Conservation (phyloP, 2,888 invertebrate genomes). For the Polyploca ridens region DNA sequence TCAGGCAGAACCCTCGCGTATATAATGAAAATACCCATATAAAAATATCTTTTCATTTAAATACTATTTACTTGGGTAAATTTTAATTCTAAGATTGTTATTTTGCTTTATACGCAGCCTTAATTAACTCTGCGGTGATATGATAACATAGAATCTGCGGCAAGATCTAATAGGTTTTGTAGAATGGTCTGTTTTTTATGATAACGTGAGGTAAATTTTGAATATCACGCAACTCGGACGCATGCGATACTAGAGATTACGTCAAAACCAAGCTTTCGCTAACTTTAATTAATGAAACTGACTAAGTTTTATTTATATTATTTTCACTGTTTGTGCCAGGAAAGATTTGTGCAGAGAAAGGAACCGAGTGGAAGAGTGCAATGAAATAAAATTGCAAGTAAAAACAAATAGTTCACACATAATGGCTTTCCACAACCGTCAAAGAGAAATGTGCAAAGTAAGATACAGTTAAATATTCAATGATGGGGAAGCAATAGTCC, state of each 20-base stretch:
- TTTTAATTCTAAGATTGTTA: too few species aligned
- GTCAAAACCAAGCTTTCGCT: neutral
- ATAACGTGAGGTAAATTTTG: neutral
- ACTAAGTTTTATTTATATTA: neutral
- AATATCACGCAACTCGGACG: neutral
- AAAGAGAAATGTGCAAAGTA: neutral
- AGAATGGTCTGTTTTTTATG: neutral
- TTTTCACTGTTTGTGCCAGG: neutral
- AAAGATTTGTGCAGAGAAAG: neutral
- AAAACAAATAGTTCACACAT: conserved; percentile 3
- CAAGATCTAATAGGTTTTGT: neutral
- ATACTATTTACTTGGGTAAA: too few species aligned
- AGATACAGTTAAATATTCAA: neutral
- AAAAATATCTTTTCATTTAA: too few species aligned
- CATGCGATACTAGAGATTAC: neutral
- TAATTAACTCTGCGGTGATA: too few species aligned
- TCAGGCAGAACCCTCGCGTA: too few species aligned
- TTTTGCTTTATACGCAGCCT: too few species aligned
- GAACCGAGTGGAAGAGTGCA: neutral
- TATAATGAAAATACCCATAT: too few species aligned
- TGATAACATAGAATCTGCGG: neutral
- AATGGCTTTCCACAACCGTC: neutral
- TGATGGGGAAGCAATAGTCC: neutral
- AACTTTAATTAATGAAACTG: neutral
- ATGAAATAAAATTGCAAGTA: neutral